Base-by-base conservation (phyloP, 2,888 invertebrate genomes). In the Fragum fragum region DNA sequence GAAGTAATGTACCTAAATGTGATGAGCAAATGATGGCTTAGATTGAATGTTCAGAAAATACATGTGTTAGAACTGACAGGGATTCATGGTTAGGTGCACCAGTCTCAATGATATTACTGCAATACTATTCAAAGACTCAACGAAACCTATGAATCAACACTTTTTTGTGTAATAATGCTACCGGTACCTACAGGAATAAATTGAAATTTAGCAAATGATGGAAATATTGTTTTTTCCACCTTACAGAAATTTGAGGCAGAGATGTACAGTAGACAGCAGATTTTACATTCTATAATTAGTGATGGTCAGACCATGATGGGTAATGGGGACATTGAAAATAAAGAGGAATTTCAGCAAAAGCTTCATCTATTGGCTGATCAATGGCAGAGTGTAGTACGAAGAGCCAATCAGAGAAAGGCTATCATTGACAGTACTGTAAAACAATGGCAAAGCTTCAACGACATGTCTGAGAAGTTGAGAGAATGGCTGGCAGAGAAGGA, bases 261-360 rank as follows among this genome's bases (percentile, higher is more conserved):
- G 76, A 89, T 93, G 85, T 90, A 90, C 88, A 91, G 91, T 76
- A 87, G 91, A 39, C 93, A 94, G 81, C 93, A 93, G 76, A 89
- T 94, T 9, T 89, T 94, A 11, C 91, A 93, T 73, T 90, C 93
- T 66, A 93, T 94, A 73, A 90, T 94, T 75, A 91, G 83, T 75
- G 94, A 94, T 84, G 94, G 94, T 6, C 90, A 92, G 72, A 90
- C 90, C 76, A 91, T 93, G 91, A 80, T 93, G 87, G 84, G 86
- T 59, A 86, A 88, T 26, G 92, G 92, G 7, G 91, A 92, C 72
- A 88, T 91, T 18, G 90, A 91, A 47, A 90, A 93, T 76, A 87
- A 81, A 21, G 88, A 87, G n/a, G 92, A 92, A 55, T 93, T 94
- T 77, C 90, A 92, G 81, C 89, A 89, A 63, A 93, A 93, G 76